Conservation (phyloP, 2,113 vertebrate genomes). For the Casuarius casuarius region DNA sequence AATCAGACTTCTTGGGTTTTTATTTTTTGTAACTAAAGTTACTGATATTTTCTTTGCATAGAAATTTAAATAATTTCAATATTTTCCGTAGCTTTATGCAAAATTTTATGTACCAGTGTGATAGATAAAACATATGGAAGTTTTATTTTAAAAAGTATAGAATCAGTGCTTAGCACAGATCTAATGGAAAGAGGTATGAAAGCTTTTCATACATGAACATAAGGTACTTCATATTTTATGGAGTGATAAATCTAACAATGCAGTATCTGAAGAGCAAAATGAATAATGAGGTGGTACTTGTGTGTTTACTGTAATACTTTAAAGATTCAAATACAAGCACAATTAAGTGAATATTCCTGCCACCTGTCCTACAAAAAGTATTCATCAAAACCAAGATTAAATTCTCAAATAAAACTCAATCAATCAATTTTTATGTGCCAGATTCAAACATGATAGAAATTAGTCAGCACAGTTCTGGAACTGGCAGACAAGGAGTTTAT, state of each 20-base stretch:
- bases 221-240: not conserved
- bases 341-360: not conserved
- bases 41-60: not conserved
- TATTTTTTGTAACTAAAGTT: not conserved
- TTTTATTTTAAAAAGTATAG: not conserved
- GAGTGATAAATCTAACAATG: not conserved
- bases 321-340: not conserved
- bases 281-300: not conserved
- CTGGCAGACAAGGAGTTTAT: not conserved
- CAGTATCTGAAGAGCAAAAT: not conserved
- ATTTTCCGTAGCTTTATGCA: not conserved
- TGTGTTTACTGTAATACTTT: not conserved
- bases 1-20: not conserved
- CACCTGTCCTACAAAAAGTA: slow-evolving; percentile 28
- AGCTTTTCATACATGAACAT: not conserved
- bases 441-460: not conserved
- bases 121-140: not conserved
- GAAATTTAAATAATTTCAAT: not conserved
- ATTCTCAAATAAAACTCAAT: slow-evolving; percentile 35
- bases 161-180: not conserved
- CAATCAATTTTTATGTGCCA: slow-evolving; percentile 39
- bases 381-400: slow-evolving; percentile 35
- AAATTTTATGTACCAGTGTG: no score
- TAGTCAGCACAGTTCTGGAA: not conserved
- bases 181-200: not conserved